These are phyloP conservation scores for Aphelocoma californica DNA, from an alignment of 2,797 vertebrate species.

Conservation along the genomic window DNA sequence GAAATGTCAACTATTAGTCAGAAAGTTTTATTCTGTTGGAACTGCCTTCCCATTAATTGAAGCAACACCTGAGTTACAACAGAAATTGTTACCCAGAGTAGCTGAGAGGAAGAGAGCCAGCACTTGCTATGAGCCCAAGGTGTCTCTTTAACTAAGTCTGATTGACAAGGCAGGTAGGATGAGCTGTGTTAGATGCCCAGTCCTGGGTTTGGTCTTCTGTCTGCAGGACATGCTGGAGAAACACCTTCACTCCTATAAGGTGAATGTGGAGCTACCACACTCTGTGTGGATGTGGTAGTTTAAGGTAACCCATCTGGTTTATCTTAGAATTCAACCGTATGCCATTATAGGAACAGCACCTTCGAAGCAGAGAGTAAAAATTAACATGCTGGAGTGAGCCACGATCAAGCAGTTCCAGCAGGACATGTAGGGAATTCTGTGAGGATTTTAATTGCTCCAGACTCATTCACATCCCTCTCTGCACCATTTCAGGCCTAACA, in stretches of 20 bases:
- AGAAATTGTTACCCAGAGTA: not conserved
- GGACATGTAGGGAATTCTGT: not conserved
- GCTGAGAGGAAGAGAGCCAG: not conserved
- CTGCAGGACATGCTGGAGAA: not conserved
- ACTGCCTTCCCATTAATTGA: not conserved
- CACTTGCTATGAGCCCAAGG: not conserved
- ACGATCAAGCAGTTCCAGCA: not conserved
- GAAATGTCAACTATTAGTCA: not conserved
- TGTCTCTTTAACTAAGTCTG: not conserved
- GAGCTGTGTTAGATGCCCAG: not conserved
- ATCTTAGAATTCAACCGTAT: not conserved
- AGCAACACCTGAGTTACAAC: not conserved
- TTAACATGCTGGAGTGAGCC: not conserved
- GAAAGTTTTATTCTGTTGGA: not conserved
- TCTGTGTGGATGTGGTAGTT: not conserved
- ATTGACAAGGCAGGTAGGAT: not conserved
- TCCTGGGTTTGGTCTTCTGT: not conserved
- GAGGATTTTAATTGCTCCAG: not conserved
- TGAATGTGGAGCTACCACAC: not conserved
- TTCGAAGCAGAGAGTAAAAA: not conserved
- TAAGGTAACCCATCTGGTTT: not conserved
- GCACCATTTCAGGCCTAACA: conserved; percentile 68
- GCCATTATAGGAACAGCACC: not conserved
- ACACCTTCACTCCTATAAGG: not conserved
- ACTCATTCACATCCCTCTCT: not conserved